These are phyloP conservation scores for western clawed frog (Xenopus tropicalis) DNA, from an alignment of 2,113 vertebrate species.

Conservation along the genomic window UCB_Xtro_10.0 CM004448.2:31337001-31337500, in stretches of 20 bases:
- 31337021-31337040: neutral
- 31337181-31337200: conserved; percentile 55
- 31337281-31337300: conserved; percentile 65
- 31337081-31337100: conserved; percentile 47
- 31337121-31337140: conserved; percentile 54
- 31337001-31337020: conserved; percentile 5
- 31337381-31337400: conserved; percentile 65
- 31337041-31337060: neutral
- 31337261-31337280: conserved; percentile 64
- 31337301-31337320: conserved; percentile 69
- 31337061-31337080: conserved; percentile 49
- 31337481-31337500: conserved; percentile 34
- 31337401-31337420: conserved; percentile 60
- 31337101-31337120: conserved; percentile 46
- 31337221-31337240: conserved; percentile 61
- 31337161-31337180: conserved; percentile 37
- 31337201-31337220: conserved; percentile 58
- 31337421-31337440: conserved; percentile 45
- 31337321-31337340: conserved; percentile 60
- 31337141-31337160: conserved; percentile 48
- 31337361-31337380: conserved; percentile 66
- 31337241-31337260: conserved; percentile 72
- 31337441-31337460: conserved; percentile 26
- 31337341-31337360: conserved; percentile 62
- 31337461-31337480: conserved; percentile 38